These are phyloP conservation scores for Ceratina japonica DNA, from an alignment of 1,140 invertebrate species.

Conservation along the genomic window DNA sequence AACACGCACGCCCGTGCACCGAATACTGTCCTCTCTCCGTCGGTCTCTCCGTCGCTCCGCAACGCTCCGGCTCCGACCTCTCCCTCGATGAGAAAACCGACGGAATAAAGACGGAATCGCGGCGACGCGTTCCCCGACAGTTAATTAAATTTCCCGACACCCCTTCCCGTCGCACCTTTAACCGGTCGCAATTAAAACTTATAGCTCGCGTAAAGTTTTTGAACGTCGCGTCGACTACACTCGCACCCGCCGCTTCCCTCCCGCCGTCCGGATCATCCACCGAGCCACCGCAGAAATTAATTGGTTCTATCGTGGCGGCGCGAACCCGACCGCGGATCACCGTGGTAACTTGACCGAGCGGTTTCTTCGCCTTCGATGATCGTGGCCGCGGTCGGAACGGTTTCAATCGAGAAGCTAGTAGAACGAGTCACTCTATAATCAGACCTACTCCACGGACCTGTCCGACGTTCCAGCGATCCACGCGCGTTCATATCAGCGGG, in stretches of 20 bases:
- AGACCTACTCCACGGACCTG: too few species aligned
- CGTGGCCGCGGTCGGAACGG: too few species aligned
- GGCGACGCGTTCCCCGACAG: conserved; percentile 26
- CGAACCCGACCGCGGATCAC: too few species aligned
- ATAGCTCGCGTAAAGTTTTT: conserved; percentile 35
- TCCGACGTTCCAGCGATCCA: too few species aligned
- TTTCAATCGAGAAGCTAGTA: too few species aligned
- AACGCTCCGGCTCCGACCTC: not conserved
- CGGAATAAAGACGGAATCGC: conserved; percentile 8
- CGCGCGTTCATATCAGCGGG: too few species aligned
- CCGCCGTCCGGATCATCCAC: conserved; percentile 4
- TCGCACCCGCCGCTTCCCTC: not conserved
- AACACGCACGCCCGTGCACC: not conserved
- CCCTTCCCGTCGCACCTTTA: conserved; percentile 26
- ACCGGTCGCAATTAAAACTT: conserved; percentile 52
- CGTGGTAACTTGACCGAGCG: not conserved
- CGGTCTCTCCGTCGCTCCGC: not conserved
- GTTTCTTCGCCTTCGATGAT: not conserved
- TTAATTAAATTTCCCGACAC: conserved; percentile 51
- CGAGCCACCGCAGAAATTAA: conserved; percentile 34
- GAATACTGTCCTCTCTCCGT: not conserved
- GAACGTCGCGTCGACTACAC: not conserved
- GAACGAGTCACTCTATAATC: not conserved
- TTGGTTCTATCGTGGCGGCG: conserved; percentile 17
- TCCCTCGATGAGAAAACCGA: not conserved